These are phyloP conservation scores for Drosophila melanica DNA, from an alignment of 1,140 invertebrate species.

Conservation along the genomic window DNA sequence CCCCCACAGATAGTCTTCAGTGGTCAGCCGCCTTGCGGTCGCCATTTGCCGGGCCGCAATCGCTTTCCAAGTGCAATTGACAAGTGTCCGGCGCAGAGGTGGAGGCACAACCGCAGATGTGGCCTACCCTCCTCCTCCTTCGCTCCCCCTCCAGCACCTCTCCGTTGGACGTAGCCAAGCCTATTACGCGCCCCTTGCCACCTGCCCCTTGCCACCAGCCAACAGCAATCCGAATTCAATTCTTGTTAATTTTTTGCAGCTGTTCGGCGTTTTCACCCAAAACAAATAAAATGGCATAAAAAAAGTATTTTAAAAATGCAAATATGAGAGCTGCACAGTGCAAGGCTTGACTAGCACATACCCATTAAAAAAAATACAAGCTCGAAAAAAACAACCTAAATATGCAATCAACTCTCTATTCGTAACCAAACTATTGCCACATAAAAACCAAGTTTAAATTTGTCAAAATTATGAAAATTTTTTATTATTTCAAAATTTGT, in stretches of 20 bases:
- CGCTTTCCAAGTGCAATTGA: constrained; percentile 64
- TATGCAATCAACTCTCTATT: too few relatives aligned
- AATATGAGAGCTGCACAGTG: neutral
- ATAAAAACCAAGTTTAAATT: too few relatives aligned
- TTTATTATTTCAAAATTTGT: too few relatives aligned
- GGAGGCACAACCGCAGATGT: constrained; percentile 44
- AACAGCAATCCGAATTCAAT: constrained; percentile 11
- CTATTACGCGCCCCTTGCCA: neutral
- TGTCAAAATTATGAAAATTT: too few relatives aligned
- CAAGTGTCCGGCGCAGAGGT: constrained; percentile 35
- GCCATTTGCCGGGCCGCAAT: constrained; percentile 13
- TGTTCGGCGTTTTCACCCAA: neutral
- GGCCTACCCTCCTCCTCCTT: neutral
- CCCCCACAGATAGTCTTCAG: too few relatives aligned
- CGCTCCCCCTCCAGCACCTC: too few relatives aligned
- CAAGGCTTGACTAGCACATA: neutral
- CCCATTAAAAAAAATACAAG: neutral
- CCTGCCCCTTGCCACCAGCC: neutral
- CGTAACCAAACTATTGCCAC: too few relatives aligned
- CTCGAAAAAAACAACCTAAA: too few relatives aligned
- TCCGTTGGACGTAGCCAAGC: neutral
- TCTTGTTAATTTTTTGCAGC: constrained; percentile 39
- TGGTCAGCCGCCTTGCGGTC: neutral
- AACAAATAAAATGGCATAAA: neutral
- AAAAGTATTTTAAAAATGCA: neutral